Evolutionary conservation across 2,888 invertebrate species (phyloP).

Genomic region (Himalopsyche kuldschensis): DNA sequence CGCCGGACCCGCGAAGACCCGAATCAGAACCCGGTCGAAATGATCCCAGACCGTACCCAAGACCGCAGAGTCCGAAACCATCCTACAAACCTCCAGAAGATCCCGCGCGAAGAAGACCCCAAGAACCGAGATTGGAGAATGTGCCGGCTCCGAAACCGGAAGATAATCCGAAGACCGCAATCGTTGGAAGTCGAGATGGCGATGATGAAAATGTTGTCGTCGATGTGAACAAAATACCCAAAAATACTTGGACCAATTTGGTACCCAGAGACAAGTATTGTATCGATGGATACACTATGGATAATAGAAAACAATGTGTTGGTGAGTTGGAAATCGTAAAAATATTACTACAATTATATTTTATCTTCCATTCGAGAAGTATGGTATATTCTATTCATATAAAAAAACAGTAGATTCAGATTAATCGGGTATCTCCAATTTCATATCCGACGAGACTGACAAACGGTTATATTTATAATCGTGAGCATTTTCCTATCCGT

Average conservation of each 20-base stretch:
- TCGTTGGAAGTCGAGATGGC: constrained; percentile 42
- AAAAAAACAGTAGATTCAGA: too few species aligned
- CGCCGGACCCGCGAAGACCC: background rate
- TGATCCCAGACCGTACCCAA: background rate
- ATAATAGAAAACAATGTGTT: constrained; percentile 60
- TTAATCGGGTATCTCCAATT: too few species aligned
- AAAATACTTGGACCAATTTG: constrained; percentile 49
- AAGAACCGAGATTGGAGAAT: constrained; percentile 10
- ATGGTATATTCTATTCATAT: too few species aligned
- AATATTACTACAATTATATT: too few species aligned
- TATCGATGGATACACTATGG: constrained; percentile 58
- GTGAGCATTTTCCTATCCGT: too few species aligned
- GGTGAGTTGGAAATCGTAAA: constrained; percentile 49
- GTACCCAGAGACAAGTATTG: constrained; percentile 49
- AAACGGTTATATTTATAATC: too few species aligned
- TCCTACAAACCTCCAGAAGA: background rate
- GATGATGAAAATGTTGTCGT: constrained; percentile 47
- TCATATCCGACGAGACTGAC: too few species aligned
- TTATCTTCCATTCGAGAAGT: too few species aligned
- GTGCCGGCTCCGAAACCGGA: background rate
- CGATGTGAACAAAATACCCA: constrained; percentile 47
- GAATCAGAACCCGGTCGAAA: background rate
- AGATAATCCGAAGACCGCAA: background rate
- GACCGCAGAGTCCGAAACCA: background rate
- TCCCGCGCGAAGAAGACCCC: background rate